Evolutionary conservation across 2,113 vertebrate genomes (phyloP).

Genomic region (Sclerurus mexicanus): DNA sequence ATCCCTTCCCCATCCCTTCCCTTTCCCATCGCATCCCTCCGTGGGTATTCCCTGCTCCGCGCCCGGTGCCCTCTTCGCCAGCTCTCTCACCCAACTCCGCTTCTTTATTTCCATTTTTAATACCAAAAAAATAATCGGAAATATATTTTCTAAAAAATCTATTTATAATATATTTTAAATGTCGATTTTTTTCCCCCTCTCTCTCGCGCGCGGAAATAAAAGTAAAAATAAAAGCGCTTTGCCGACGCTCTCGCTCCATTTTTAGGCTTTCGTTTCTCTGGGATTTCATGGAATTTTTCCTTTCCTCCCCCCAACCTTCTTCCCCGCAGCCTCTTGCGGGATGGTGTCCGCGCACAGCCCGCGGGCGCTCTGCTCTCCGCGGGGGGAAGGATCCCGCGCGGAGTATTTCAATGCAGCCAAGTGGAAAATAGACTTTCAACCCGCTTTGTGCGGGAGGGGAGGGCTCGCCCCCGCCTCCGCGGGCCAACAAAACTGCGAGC

Average conservation of each 20-base stretch:
- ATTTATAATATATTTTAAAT: background rate
- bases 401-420: constrained; percentile 68
- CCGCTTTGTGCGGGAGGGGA: constrained; percentile 63
- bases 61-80: background rate
- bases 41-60: background rate
- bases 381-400: constrained; percentile 17
- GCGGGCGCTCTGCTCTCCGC: background rate
- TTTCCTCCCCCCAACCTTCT: too few species aligned
- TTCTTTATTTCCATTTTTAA: background rate
- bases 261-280: background rate
- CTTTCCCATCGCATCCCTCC: background rate
- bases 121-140: background rate
- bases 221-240: background rate
- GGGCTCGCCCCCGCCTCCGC: constrained; percentile 37
- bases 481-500: background rate
- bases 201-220: background rate
- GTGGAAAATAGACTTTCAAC: constrained; percentile 80
- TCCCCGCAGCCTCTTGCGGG: background rate
- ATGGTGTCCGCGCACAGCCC: background rate
- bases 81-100: background rate
- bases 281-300: background rate
- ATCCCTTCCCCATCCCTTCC: background rate
- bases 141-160: background rate
- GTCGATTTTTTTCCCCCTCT: background rate
- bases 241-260: background rate